Conservation (phyloP, 2,888 invertebrate species). For the Heliconius charithonia region DNA sequence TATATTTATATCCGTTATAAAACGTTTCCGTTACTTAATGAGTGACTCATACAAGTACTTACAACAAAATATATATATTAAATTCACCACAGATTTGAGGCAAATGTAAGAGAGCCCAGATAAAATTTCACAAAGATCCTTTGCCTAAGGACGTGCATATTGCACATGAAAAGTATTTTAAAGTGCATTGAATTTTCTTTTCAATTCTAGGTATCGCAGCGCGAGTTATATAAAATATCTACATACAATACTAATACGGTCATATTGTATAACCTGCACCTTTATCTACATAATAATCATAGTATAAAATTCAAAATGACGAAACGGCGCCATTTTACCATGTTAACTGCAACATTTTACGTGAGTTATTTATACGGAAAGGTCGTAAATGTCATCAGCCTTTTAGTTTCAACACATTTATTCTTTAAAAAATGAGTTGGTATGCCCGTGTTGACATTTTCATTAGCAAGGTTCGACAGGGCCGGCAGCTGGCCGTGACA, state of each 20-base stretch:
- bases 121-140: background rate
- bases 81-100: too few relatives aligned
- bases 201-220: background rate
- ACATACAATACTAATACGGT: background rate
- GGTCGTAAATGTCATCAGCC: constrained; percentile 30
- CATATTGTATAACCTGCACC: background rate
- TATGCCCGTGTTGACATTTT: constrained; percentile 66
- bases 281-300: background rate
- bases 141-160: background rate
- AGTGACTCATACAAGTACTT: too few relatives aligned
- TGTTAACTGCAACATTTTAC: constrained; percentile 17
- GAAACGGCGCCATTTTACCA: constrained; percentile 1
- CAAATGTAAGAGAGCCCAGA: background rate
- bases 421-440: constrained; percentile 35
- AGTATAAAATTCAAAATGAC: constrained; percentile 13
- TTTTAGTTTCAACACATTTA: constrained; percentile 38
- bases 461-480: constrained; percentile 67
- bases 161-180: background rate
- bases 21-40: background rate
- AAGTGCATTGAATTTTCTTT: background rate
- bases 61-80: too few relatives aligned
- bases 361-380: constrained; percentile 26
- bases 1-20: background rate
- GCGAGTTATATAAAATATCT: background rate
- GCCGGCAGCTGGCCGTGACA: constrained; percentile 73